Evolutionary conservation across 1,140 invertebrate species (phyloP), one percentile per base, ranked within the genome.

Genomic region (Eueides isabella): DNA sequence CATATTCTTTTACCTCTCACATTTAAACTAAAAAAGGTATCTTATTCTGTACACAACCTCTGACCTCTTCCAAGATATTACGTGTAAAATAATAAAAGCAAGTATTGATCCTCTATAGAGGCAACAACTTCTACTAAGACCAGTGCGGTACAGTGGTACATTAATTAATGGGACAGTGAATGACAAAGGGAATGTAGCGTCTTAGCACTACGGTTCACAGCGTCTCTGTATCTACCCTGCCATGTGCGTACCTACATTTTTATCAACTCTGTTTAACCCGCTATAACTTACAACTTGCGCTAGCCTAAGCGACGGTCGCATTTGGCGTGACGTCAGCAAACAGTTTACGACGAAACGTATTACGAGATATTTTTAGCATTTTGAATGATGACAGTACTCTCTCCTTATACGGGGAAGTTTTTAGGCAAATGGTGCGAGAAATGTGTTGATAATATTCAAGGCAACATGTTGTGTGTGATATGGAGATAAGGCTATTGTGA

Each of bases 301-400:
- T 4, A 26, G 11, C 65, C 44, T 48, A 67, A 30, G 23, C 38
- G 33, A 12, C 23, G 38, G 33, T 41, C 65, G 65, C 65, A 67
- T 44, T 67, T 48, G 65, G 65, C 38, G 65, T 67, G 65, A 67
- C 65, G 65, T 67, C 65, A 67, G 31, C 65, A 48, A 35, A 35
- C 38, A 67, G 19, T 67, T 41, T 14, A 67, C 38, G 65, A 67
- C 29, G 16, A 67, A 67, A 28, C 19, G 33, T 41, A 67, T 67
- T 67, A 48, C 38, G 65, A 44, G 33, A 12, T 67, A 67, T 41
- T 41, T 41, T 67, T 44, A 67, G 65, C 35, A 67, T 41, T 67
- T 67, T 41, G 28, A 65, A 65, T 65, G 23, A 55, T 55, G 48
- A 55, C 48, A 26, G 23, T 7, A n/a, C 48, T 55, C 2, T 23